Percentiles rank a stretch among this genome's conserved stretches.
These are phyloP conservation scores for Selene dorsalis DNA, from an alignment of 2,797 vertebrate species.

Conservation along the genomic window DNA sequence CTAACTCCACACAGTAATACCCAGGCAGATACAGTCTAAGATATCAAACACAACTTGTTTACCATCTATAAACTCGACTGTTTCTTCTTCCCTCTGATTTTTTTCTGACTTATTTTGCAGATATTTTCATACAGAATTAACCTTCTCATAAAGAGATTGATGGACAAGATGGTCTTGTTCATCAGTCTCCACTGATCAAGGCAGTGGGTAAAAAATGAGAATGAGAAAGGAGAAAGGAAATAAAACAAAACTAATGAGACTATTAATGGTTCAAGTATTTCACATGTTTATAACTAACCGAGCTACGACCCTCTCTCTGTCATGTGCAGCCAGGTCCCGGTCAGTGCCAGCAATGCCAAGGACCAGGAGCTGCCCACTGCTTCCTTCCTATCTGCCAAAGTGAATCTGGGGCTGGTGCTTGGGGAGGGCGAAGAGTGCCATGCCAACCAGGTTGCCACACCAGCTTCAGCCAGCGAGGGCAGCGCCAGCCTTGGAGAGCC, in stretches of 20 bases:
- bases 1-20: too few relatives aligned
- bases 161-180: too few relatives aligned
- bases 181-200: neutral
- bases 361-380: conserved; percentile 79
- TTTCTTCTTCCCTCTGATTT: neutral
- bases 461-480: conserved; percentile 72
- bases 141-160: conserved; percentile 9
- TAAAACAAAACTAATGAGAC: neutral
- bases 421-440: conserved; percentile 56
- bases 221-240: too few relatives aligned
- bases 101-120: conserved; percentile 12
- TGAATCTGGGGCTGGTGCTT: conserved; percentile 74
- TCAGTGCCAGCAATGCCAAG: conserved; percentile 75
- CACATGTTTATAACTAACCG: conserved; percentile 15
- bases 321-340: conserved; percentile 87
- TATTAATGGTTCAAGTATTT: conserved; percentile 10
- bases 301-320: conserved; percentile 45
- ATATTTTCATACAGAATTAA: conserved; percentile 16
- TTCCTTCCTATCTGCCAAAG: conserved; percentile 80
- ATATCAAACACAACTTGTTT: conserved; percentile 21
- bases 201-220: neutral
- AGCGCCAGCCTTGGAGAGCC: conserved; percentile 75
- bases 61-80: conserved; percentile 8
- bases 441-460: conserved; percentile 62
- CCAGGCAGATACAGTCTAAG: too few relatives aligned